Conservation (phyloP, 2,797 vertebrate genomes). For the Alcedo quadribrachys region DNA sequence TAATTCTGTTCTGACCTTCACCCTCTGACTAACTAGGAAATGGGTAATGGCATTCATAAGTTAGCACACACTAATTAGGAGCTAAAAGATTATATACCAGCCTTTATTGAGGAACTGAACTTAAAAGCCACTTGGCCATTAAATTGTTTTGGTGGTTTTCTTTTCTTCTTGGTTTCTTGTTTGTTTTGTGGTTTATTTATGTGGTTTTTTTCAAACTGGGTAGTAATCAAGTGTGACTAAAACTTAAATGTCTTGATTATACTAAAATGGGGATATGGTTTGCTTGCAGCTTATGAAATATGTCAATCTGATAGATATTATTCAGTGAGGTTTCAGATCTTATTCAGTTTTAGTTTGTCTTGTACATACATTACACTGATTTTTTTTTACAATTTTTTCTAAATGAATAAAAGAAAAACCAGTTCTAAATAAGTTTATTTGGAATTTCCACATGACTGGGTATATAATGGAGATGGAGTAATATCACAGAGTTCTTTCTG, state of each 20-base stretch:
- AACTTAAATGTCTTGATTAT: neutral
- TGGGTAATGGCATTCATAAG: neutral
- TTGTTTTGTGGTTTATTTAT: neutral
- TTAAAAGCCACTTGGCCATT: neutral
- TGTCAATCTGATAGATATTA: neutral
- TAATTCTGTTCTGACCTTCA: constrained; percentile 34
- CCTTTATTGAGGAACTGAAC: neutral
- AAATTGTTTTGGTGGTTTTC: neutral
- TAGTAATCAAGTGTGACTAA: neutral
- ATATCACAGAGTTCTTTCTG: neutral
- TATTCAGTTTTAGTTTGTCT: neutral
- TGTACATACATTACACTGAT: neutral
- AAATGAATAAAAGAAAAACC: neutral
- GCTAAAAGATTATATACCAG: neutral
- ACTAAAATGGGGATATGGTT: neutral
- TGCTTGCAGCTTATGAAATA: neutral
- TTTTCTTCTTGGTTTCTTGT: neutral
- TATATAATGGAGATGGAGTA: neutral
- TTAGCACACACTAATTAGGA: neutral
- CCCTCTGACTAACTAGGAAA: neutral
- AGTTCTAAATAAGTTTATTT: neutral
- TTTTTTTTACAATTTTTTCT: neutral
- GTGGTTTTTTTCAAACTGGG: neutral
- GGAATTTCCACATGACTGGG: neutral
- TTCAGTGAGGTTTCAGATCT: neutral